These are phyloP conservation scores for Ahaetulla prasina DNA, from an alignment of 2,113 vertebrate genomes.

Conservation along the genomic window DNA sequence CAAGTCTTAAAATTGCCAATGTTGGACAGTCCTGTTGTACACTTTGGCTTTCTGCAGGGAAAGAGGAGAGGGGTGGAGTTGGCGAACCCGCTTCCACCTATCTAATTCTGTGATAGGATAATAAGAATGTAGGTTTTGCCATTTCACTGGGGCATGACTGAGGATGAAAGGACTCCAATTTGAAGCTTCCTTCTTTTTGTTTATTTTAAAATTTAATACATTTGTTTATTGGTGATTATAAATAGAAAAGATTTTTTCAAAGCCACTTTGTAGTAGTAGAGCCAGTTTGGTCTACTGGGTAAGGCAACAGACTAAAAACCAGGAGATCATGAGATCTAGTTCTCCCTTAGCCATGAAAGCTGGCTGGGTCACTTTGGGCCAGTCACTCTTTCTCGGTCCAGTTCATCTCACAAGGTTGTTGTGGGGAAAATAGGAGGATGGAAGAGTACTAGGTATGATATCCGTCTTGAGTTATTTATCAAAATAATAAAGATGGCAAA, in stretches of 20 bases:
- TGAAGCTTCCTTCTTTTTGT: neutral
- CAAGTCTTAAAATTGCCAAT: neutral
- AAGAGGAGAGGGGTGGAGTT: neutral
- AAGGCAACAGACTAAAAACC: neutral
- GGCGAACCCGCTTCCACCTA: neutral
- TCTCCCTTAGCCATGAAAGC: neutral
- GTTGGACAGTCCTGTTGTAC: neutral
- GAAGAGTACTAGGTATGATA: neutral
- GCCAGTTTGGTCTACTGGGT: neutral
- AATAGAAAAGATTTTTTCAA: neutral
- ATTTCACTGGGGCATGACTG: conserved; percentile 16
- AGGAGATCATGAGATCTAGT: neutral
- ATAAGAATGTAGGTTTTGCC: conserved; percentile 15
- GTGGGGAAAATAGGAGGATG: neutral
- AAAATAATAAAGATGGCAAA: neutral
- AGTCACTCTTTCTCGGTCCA: neutral
- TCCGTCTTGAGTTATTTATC: neutral
- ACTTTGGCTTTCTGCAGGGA: neutral
- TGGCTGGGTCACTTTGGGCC: neutral
- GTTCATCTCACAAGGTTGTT: neutral
- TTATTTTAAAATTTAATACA: neutral
- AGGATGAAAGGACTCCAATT: neutral
- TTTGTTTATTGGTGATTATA: neutral
- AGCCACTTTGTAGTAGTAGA: neutral
- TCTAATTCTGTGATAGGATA: neutral